A percentile compares a stretch with the other conserved stretches of the same genome.
Conservation (phyloP, 2,113 vertebrate species). For the Pteruthius melanotis region DNA sequence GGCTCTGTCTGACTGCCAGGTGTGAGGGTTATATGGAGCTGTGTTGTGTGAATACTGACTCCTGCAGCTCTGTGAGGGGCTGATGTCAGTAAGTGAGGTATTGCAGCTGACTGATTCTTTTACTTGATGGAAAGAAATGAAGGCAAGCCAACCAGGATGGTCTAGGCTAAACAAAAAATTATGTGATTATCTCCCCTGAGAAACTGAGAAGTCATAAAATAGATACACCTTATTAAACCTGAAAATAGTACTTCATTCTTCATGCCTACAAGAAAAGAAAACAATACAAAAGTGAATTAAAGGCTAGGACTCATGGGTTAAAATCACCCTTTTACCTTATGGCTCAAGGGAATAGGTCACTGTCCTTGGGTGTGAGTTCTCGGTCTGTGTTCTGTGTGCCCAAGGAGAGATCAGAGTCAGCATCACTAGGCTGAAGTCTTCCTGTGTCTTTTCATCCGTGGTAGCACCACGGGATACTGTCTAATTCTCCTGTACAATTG, state of each 20-base stretch:
- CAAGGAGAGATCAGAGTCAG: not conserved
- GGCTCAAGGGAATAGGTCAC: not conserved
- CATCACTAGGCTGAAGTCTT: not conserved
- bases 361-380: not conserved
- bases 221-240: not conserved
- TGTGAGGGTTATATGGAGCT: not conserved
- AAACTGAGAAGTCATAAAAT: not conserved
- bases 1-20: not conserved
- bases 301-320: not conserved
- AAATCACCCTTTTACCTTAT: not conserved
- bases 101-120: not conserved
- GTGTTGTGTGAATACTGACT: not conserved
- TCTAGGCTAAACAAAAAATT: not conserved
- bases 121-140: not conserved
- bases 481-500: not conserved
- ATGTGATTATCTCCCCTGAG: not conserved
- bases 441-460: accelerated
- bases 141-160: not conserved
- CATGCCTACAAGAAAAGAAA: not conserved
- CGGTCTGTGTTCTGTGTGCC: not conserved
- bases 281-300: not conserved
- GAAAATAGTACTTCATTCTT: not conserved
- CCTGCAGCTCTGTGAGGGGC: not conserved
- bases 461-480: not conserved
- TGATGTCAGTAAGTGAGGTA: not conserved